Base-by-base conservation (phyloP, 2,113 vertebrate genomes). In the Pelobates fuscus region DNA sequence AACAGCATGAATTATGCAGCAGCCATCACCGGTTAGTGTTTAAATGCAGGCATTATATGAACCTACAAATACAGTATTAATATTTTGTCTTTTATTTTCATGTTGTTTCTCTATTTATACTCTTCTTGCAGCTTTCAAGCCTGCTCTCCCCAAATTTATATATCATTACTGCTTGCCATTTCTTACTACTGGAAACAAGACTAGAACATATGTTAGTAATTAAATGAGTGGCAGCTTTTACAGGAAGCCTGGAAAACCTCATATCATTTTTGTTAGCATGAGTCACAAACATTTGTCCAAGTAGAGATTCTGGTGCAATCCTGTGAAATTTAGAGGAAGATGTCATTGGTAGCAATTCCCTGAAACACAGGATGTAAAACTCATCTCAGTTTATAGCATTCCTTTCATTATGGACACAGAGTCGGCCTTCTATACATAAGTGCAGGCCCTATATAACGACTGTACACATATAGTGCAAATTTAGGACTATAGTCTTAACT, bases 181-280 rank as follows among this genome's bases (percentile, higher is more conserved):
- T 58, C 23, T 57, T 17, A 61, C 10, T 61, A 46, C 15, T 18
- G 58, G 37, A 15, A 46, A 55, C 55, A 30, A 44, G n/a, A 68
- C 12, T 43, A 5, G 58, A 46, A 29, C 73, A 61, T 49, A 61
- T 68, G 43, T 11, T 21, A 58, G 41, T 61, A 61, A 77, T 77
- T 30, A 77, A 52, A 52, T 29, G 10, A 61, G 26, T 60, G 20
- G 12, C 66, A 55, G 25, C 15, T 27, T 25, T 61, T 21, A 77
- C 73, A 77, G 73, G 73, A 77, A 68, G 64, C n/a, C 65, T 25
- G 62, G 41, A 52, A 44, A 77, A 52, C 73, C 55, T 57, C 32
- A 46, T 3, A 26, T 41, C 12, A n/a, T 14, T 77, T 77, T 25
- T 67, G 64, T 32, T 30, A 68, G 14, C 8, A 14, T 77, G 64